These are phyloP conservation scores for Thaleichthys pacificus DNA, from an alignment of 2,797 vertebrate species.

Conservation along the genomic window DNA sequence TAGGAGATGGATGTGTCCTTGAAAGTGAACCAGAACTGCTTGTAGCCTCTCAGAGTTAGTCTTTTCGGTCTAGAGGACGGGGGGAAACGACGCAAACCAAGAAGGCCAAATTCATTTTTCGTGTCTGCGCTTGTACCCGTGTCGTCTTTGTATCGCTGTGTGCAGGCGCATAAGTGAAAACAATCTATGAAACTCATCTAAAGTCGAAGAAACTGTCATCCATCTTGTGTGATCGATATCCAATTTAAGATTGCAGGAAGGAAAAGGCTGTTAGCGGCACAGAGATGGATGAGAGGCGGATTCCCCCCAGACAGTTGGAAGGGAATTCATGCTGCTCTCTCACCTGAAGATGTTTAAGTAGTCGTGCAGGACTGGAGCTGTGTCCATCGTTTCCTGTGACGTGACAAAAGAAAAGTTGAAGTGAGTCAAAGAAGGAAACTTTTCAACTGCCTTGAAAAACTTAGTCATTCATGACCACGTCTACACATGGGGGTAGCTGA, in stretches of 20 bases:
- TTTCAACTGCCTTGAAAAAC: neutral
- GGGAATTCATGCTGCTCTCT: conserved; percentile 1
- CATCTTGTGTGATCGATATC: conserved; percentile 6
- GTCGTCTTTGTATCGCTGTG: neutral
- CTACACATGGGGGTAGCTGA: neutral
- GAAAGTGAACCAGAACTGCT: conserved; percentile 81
- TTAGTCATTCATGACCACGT: neutral
- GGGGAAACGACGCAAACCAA: neutral
- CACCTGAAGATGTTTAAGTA: conserved; percentile 79
- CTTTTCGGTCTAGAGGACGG: conserved; percentile 69
- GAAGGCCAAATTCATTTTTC: neutral
- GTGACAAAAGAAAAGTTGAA: conserved; percentile 1
- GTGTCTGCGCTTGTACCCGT: neutral
- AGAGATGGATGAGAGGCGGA: neutral
- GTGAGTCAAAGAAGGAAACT: neutral
- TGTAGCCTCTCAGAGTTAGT: conserved; percentile 80
- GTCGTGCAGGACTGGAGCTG: conserved; percentile 75
- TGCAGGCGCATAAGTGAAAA: neutral
- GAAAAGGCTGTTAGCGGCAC: neutral
- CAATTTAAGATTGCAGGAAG: neutral
- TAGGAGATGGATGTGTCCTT: conserved; percentile 78
- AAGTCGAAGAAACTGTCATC: conserved; percentile 39
- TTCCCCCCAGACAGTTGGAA: neutral
- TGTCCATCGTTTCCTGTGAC: conserved; percentile 69
- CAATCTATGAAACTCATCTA: conserved; percentile 66